A percentile compares a stretch with the other conserved stretches of the same genome.
These are phyloP conservation scores for Drosophila elegans DNA, from an alignment of 1,140 invertebrate genomes.

Conservation along the genomic window DNA sequence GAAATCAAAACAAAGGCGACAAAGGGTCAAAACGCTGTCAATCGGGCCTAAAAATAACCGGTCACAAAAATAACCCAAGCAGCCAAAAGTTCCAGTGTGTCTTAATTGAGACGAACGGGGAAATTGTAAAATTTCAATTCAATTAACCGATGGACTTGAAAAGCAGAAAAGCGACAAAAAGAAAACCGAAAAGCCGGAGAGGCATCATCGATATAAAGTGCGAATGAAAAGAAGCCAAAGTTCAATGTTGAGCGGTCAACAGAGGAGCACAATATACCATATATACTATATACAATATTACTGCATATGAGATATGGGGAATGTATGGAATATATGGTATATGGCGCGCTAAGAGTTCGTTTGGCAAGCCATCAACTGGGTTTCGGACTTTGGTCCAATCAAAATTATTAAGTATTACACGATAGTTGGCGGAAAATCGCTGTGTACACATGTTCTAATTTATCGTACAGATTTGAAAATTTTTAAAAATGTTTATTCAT, in stretches of 20 bases:
- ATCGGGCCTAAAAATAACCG: conserved; percentile 23
- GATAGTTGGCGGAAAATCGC: conserved; percentile 2
- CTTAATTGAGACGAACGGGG: conserved; percentile 36
- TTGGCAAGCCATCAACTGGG: conserved; percentile 21
- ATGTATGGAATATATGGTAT: not conserved
- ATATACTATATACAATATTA: not conserved
- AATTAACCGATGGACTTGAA: conserved; percentile 74
- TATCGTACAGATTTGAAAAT: not conserved
- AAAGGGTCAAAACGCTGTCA: conserved; percentile 19
- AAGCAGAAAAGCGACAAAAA: conserved; percentile 1
- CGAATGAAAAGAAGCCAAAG: not conserved
- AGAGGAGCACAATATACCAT: not conserved
- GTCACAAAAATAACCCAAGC: conserved; percentile 5
- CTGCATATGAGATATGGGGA: not conserved
- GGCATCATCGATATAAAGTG: conserved; percentile 6
- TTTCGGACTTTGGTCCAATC: conserved; percentile 34
- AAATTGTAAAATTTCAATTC: conserved; percentile 55
- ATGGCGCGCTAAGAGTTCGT: not conserved
- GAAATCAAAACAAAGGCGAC: conserved; percentile 32
- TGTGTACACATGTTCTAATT: not conserved
- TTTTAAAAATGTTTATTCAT: not conserved
- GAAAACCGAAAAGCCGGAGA: conserved; percentile 2
- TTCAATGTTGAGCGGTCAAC: conserved; percentile 10
- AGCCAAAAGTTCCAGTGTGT: not conserved
- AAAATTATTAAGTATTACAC: conserved; percentile 24